A percentile compares a stretch with the other conserved stretches of the same genome.
Evolutionary conservation across 30 jellyfish, hydroid and myxozoan species (phyloP).

Genomic region (Nemopilema nomurai): DNA sequence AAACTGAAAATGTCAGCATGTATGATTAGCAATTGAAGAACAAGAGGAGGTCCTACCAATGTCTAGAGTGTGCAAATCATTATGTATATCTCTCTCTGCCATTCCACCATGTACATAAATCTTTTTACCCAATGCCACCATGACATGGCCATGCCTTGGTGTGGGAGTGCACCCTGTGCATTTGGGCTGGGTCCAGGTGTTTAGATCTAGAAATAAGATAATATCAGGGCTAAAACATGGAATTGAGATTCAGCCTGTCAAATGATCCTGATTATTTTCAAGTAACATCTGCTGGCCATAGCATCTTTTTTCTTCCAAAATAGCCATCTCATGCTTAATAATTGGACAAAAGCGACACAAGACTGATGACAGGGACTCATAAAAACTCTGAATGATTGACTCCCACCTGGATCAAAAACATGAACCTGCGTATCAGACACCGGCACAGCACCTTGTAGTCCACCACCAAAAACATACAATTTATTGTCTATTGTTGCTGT

Average conservation of each 20-base stretch:
- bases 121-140: slow-evolving; percentile 30
- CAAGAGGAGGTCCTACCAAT: slow-evolving; percentile 28
- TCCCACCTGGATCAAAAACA: slow-evolving; percentile 63
- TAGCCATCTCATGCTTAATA: no score
- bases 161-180: slow-evolving; percentile 55
- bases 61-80: slow-evolving; percentile 52
- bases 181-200: slow-evolving; percentile 53
- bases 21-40: no score
- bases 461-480: slow-evolving; percentile 75
- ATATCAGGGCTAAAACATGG: neutral
- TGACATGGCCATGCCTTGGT: slow-evolving; percentile 78
- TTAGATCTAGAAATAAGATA: slow-evolving; percentile 11
- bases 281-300: no score
- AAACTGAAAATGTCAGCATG: no score
- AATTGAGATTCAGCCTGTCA: neutral
- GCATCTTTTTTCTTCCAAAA: no score
- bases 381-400: neutral
- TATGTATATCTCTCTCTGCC: slow-evolving; percentile 58
- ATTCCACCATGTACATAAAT: slow-evolving; percentile 82
- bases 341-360: no score
- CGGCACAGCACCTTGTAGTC: slow-evolving; percentile 74
- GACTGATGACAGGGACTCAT: neutral
- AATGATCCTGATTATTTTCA: no score
- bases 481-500: slow-evolving; percentile 42
- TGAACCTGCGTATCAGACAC: slow-evolving; percentile 63